Evolutionary conservation across 2,888 invertebrate genomes (phyloP).

Genomic region (Fragum fragum): DNA sequence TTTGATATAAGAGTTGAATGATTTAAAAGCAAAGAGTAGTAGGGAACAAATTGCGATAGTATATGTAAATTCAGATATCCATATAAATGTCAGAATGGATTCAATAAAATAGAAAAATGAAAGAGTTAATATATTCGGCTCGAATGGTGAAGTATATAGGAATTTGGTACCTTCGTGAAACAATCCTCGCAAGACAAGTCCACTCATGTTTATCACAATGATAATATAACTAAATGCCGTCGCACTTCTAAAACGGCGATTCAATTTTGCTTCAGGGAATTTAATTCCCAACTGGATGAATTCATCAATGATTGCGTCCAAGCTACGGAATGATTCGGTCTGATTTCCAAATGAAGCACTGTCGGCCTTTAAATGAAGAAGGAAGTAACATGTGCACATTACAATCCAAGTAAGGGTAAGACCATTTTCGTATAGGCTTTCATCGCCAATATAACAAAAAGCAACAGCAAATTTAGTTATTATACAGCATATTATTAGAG

Average conservation of each 20-base stretch:
- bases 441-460: background rate
- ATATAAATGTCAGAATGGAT: background rate
- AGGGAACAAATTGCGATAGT: background rate
- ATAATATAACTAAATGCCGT: background rate
- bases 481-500: background rate
- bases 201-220: background rate
- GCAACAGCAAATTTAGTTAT: background rate
- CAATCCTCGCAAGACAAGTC: background rate
- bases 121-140: background rate
- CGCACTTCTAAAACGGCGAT: background rate
- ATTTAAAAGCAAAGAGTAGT: background rate
- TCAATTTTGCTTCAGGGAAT: background rate
- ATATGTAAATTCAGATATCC: slow-evolving; percentile 13
- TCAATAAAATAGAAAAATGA: background rate
- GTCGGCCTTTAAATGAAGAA: background rate
- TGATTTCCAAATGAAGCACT: background rate
- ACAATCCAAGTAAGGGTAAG: background rate
- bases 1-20: background rate
- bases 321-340: background rate
- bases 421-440: background rate
- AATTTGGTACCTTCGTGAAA: background rate
- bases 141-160: slow-evolving; percentile 7
- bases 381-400: background rate
- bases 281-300: background rate
- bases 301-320: background rate